Conservation (phyloP, 53 echinoderm and acorn worm species). For the Astropecten irregularis region DNA sequence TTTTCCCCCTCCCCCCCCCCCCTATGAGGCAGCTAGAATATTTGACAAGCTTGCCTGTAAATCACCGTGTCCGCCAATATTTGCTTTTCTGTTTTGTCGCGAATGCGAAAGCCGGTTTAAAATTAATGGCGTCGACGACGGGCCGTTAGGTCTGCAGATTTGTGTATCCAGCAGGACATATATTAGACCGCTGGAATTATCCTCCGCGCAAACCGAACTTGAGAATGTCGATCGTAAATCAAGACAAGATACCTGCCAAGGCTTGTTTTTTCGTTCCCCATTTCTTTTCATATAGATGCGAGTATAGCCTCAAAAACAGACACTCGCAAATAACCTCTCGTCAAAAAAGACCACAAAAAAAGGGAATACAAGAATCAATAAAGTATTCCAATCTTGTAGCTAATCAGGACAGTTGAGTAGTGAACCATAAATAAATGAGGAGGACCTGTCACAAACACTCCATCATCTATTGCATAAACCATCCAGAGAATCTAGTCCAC, state of each 20-base stretch:
- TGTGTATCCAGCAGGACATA: conserved; percentile 20
- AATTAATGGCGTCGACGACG: conserved; percentile 13
- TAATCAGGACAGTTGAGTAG: too few relatives aligned
- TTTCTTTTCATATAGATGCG: too few relatives aligned
- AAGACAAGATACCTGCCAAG: conserved; percentile 36
- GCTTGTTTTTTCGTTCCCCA: too few relatives aligned
- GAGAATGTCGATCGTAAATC: conserved; percentile 36
- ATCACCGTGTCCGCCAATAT: conserved; percentile 2
- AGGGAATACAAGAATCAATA: background rate
- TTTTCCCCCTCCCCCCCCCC: background rate
- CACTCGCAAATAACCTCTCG: too few relatives aligned
- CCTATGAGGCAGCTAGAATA: too few relatives aligned
- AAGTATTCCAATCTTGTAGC: background rate
- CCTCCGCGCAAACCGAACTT: background rate
- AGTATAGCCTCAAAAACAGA: too few relatives aligned
- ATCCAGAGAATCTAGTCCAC: too few relatives aligned
- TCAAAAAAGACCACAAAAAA: too few relatives aligned
- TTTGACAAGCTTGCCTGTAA: background rate
- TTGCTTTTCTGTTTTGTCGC: background rate
- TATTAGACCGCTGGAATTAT: background rate
- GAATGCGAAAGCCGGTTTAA: background rate
- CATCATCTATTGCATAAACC: too few relatives aligned
- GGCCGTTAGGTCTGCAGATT: conserved; percentile 32
- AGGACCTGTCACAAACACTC: too few relatives aligned
- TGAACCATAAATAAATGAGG: too few relatives aligned